These are phyloP conservation scores for Pelmatolapia mariae DNA, from an alignment of 2,113 vertebrate species.

Conservation along the genomic window DNA sequence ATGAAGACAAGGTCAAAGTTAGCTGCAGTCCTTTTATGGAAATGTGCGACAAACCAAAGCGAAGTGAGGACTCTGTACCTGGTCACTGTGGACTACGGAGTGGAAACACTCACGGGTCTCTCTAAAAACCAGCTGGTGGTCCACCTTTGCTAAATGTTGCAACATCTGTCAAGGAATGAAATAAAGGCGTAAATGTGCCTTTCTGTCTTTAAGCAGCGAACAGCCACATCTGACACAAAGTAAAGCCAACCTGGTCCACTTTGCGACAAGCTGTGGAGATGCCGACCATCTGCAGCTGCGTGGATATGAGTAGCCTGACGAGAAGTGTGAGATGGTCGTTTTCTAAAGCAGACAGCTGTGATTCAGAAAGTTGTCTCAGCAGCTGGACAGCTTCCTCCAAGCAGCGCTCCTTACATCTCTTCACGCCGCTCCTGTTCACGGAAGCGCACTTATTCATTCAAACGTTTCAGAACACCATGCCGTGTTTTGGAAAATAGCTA, in stretches of 20 bases:
- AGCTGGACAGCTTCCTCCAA: conserved; percentile 78
- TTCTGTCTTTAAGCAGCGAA: not conserved
- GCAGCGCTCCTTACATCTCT: conserved; percentile 75
- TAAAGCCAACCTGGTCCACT: conserved; percentile 76
- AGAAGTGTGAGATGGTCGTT: conserved; percentile 55
- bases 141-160: conserved; percentile 53
- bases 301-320: conserved; percentile 71
- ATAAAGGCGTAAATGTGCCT: not conserved
- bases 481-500: not conserved
- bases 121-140: conserved; percentile 52
- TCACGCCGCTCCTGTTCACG: conserved; percentile 66
- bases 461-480: not conserved
- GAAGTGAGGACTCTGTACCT: conserved; percentile 37
- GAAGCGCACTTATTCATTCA: not conserved
- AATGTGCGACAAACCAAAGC: not conserved
- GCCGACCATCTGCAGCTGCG: conserved; percentile 72
- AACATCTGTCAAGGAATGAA: conserved; percentile 59
- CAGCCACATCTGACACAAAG: not conserved
- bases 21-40: not conserved
- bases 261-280: conserved; percentile 79
- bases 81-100: conserved; percentile 30
- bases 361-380: conserved; percentile 44
- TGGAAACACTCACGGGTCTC: conserved; percentile 54
- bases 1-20: not conserved
- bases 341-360: conserved; percentile 37